These are phyloP conservation scores for Aethes cnicana DNA, from an alignment of 2,888 invertebrate genomes.

Conservation along the genomic window DNA sequence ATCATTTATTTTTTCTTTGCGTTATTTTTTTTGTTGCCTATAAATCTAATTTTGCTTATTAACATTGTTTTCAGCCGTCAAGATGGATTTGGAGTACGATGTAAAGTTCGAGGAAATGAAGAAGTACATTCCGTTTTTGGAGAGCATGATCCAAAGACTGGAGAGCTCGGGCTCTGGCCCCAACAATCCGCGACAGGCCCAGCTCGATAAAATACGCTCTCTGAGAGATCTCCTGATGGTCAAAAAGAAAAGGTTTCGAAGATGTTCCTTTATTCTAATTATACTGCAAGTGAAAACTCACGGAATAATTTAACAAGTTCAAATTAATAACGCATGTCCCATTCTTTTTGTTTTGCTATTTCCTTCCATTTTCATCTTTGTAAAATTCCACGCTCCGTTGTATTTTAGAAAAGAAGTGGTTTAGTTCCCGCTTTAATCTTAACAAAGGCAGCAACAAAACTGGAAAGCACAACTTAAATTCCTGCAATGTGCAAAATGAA, in stretches of 20 bases:
- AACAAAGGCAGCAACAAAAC: no score
- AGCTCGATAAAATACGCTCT: slow-evolving; percentile 85
- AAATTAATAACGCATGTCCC: no score
- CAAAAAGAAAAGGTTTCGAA: slow-evolving; percentile 83
- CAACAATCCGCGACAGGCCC: slow-evolving; percentile 79
- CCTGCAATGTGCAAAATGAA: no score
- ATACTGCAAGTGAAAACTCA: no score
- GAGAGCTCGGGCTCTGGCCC: slow-evolving; percentile 74
- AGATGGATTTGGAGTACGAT: slow-evolving; percentile 79
- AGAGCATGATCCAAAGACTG: slow-evolving; percentile 85
- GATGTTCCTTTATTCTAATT: no score
- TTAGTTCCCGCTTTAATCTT: no score
- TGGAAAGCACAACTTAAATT: no score
- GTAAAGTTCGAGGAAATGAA: slow-evolving; percentile 85
- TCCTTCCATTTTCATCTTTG: no score
- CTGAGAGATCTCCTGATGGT: slow-evolving; percentile 84
- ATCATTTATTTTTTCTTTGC: neutral
- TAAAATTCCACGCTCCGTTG: no score
- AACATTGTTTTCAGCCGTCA: slow-evolving; percentile 49
- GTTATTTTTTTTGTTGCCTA: neutral
- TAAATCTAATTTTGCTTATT: slow-evolving; percentile 7
- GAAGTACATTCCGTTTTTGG: slow-evolving; percentile 88
- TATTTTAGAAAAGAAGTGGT: no score
- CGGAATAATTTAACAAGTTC: no score
- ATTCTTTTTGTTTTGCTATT: no score